phyloP scores from a whole-genome alignment of 2,113 vertebrate genomes.

The Hippocampus guttulatus region DNA sequence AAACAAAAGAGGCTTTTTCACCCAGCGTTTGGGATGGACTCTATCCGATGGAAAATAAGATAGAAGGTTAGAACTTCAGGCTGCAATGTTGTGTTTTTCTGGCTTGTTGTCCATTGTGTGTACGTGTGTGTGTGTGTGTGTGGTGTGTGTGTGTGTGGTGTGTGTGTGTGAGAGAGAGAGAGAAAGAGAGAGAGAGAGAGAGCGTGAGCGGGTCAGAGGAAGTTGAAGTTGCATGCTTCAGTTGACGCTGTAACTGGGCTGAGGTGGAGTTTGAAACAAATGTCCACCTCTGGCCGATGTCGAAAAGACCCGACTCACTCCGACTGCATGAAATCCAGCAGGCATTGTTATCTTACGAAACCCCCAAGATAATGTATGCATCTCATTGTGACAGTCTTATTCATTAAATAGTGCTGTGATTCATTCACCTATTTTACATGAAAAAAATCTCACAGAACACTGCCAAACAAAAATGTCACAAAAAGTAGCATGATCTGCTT shows the following conservation, averaged over 20 bases:
- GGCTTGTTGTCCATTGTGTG: slow-evolving; percentile 25
- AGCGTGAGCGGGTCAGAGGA: slow-evolving; percentile 9
- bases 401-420: no score
- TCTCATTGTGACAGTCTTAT: neutral
- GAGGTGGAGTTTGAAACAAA: slow-evolving; percentile 26
- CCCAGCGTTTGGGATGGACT: slow-evolving; percentile 51
- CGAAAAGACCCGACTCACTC: slow-evolving; percentile 54
- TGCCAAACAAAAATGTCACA: no score
- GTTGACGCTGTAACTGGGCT: slow-evolving; percentile 8
- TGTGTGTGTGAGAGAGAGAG: slow-evolving; percentile 26
- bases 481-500: no score
- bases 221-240: slow-evolving; percentile 50
- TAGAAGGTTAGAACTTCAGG: slow-evolving; percentile 78
- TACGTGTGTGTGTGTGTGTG: slow-evolving; percentile 29
- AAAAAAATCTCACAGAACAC: no score
- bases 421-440: no score
- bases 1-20: slow-evolving; percentile 59
- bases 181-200: neutral
- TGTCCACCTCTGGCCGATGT: slow-evolving; percentile 2
- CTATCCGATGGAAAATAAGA: slow-evolving; percentile 76
- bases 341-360: neutral
- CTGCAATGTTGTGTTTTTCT: slow-evolving; percentile 48
- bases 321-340: slow-evolving; percentile 8
- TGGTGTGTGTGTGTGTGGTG: neutral
- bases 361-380: neutral